Percentiles rank a stretch among this genome's conserved stretches.
Evolutionary conservation across 2,113 vertebrate genomes (phyloP).

Genomic region (Microcebus tavaratra): DNA sequence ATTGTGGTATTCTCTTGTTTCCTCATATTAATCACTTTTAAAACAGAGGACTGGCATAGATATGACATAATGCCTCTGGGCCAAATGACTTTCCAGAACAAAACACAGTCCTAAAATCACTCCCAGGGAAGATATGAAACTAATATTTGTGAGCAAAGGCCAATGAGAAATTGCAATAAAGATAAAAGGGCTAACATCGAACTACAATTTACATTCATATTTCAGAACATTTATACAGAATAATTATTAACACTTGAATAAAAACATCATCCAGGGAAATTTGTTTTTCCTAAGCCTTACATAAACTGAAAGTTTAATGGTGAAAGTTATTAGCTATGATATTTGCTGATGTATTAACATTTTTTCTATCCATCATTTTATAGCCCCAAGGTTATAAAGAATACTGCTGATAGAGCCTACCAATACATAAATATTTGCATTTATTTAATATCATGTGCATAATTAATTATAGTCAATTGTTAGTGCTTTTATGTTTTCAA

Average conservation of each 20-base stretch:
- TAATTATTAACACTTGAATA: not conserved
- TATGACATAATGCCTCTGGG: not conserved
- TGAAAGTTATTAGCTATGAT: not conserved
- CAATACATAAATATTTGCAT: not conserved
- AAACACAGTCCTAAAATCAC: constrained; percentile 8
- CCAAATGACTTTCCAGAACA: not conserved
- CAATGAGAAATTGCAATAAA: not conserved
- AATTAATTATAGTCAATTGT: not conserved
- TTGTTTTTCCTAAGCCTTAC: not conserved
- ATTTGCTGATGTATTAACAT: not conserved
- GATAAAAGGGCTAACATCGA: not conserved
- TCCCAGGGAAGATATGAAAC: not conserved
- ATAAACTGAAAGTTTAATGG: not conserved
- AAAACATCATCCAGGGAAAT: not conserved
- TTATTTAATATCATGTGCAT: not conserved
- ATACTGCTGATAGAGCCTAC: not conserved
- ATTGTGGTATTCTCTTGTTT: constrained; percentile 35
- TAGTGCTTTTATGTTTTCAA: not conserved
- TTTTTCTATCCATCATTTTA: not conserved
- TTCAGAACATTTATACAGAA: not conserved
- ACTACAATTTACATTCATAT: not conserved
- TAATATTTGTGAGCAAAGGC: not conserved
- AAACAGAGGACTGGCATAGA: not conserved
- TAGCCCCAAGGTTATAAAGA: not conserved
- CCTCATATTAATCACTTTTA: constrained; percentile 53